Evolutionary conservation across 2,797 vertebrate genomes (phyloP).

Genomic region (Danio kyathit): DNA sequence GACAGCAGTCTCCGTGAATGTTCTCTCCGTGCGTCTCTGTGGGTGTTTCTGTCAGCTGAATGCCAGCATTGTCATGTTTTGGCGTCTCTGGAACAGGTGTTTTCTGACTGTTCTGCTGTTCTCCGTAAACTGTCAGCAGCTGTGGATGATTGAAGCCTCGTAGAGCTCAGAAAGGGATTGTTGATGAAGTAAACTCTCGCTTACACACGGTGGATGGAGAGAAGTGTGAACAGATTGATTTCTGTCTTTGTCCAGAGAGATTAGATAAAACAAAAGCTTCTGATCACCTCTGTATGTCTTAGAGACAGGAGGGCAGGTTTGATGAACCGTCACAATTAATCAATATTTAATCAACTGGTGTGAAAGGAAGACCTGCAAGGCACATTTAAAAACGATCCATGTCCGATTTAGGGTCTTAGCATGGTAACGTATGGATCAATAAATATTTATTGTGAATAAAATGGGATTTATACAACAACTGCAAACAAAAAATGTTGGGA

Average conservation of each 20-base stretch:
- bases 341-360: constrained; percentile 62
- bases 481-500: neutral
- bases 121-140: neutral
- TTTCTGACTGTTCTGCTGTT: neutral
- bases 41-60: constrained; percentile 18
- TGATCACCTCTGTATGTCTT: constrained; percentile 22
- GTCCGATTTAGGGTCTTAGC: neutral
- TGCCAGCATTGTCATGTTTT: constrained; percentile 17
- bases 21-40: neutral
- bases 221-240: constrained; percentile 36
- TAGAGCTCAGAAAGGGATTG: constrained; percentile 1
- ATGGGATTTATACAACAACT: neutral
- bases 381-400: neutral
- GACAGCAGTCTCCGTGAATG: constrained; percentile 6
- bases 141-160: neutral
- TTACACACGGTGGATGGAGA: constrained; percentile 19
- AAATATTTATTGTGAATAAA: neutral
- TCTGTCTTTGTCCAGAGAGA: constrained; percentile 26
- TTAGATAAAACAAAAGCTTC: constrained; percentile 46
- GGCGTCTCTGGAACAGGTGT: constrained; percentile 11
- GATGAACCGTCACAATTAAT: constrained; percentile 47
- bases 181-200: constrained; percentile 19
- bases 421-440: neutral
- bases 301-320: constrained; percentile 41
- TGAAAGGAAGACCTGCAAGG: constrained; percentile 21